These are phyloP conservation scores for Pseudopleuronectes americanus DNA, from an alignment of 2,797 vertebrate genomes.

Conservation along the genomic window DNA sequence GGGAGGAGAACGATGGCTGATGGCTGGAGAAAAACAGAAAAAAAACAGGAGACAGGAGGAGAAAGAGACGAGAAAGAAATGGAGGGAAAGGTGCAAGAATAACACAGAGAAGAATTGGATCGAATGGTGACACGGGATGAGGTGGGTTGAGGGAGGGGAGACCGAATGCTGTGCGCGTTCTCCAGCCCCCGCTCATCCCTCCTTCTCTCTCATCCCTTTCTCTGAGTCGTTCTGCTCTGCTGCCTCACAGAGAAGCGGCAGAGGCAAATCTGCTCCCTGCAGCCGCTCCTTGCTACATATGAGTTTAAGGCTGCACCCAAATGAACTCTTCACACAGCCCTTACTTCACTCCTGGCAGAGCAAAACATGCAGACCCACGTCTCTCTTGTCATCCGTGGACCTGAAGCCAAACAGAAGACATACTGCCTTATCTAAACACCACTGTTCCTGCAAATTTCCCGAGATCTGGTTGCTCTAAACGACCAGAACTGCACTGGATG, in stretches of 20 bases:
- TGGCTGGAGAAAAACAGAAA: slow-evolving; percentile 2
- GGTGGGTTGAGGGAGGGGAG: slow-evolving; percentile 33
- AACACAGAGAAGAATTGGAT: slow-evolving; percentile 28
- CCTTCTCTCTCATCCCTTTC: slow-evolving; percentile 60
- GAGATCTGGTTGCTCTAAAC: slow-evolving; percentile 8
- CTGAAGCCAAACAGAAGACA: slow-evolving; percentile 51
- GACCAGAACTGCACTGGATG: background rate
- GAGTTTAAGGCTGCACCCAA: slow-evolving; percentile 72
- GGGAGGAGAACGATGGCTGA: background rate
- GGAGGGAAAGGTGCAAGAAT: slow-evolving; percentile 17
- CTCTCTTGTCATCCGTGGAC: slow-evolving; percentile 59
- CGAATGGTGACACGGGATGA: slow-evolving; percentile 34
- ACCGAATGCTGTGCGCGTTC: slow-evolving; percentile 22
- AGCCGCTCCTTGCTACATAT: slow-evolving; percentile 74
- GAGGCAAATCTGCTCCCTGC: slow-evolving; percentile 77
- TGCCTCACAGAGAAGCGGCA: slow-evolving; percentile 72
- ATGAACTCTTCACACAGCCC: slow-evolving; percentile 71
- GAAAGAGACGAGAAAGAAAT: slow-evolving; percentile 3
- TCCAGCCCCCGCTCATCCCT: slow-evolving; percentile 37
- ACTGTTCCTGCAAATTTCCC: slow-evolving; percentile 30
- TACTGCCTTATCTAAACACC: slow-evolving; percentile 54
- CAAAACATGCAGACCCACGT: slow-evolving; percentile 73
- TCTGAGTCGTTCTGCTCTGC: slow-evolving; percentile 75
- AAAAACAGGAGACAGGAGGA: background rate
- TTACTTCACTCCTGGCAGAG: slow-evolving; percentile 57